Percentiles rank a stretch among this genome's conserved stretches.
These are phyloP conservation scores for Urocyon cinereoargenteus DNA, from an alignment of 2,797 vertebrate genomes.

Conservation along the genomic window DNA sequence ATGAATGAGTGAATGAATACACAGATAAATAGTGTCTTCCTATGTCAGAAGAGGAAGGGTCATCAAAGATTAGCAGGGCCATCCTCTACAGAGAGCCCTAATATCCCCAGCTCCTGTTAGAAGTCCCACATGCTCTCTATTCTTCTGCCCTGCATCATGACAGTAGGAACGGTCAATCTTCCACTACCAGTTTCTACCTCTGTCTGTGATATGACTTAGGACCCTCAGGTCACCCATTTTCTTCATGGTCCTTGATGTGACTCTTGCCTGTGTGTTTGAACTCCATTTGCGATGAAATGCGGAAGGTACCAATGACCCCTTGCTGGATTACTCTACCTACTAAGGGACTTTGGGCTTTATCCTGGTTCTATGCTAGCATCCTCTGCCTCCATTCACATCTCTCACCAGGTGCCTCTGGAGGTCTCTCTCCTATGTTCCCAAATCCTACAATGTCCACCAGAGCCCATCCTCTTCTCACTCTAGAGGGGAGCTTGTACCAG, in stretches of 20 bases:
- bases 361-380: accelerated
- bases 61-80: neutral
- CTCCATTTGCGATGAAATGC: neutral
- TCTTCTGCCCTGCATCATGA: accelerated
- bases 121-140: accelerated
- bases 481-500: accelerated
- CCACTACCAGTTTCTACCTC: neutral
- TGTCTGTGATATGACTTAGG: neutral
- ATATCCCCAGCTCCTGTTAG: neutral
- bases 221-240: neutral
- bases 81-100: neutral
- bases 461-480: neutral
- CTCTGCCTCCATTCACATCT: neutral
- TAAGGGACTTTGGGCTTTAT: neutral
- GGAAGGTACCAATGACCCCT: neutral
- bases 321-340: neutral
- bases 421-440: neutral
- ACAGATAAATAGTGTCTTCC: neutral
- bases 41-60: neutral
- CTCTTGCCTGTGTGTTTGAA: neutral
- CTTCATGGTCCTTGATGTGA: neutral
- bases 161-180: accelerated
- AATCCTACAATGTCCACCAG: neutral
- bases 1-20: neutral
- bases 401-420: neutral